Evolutionary conservation across 2,797 vertebrate species (phyloP).

Genomic region (Tachyglossus aculeatus): DNA sequence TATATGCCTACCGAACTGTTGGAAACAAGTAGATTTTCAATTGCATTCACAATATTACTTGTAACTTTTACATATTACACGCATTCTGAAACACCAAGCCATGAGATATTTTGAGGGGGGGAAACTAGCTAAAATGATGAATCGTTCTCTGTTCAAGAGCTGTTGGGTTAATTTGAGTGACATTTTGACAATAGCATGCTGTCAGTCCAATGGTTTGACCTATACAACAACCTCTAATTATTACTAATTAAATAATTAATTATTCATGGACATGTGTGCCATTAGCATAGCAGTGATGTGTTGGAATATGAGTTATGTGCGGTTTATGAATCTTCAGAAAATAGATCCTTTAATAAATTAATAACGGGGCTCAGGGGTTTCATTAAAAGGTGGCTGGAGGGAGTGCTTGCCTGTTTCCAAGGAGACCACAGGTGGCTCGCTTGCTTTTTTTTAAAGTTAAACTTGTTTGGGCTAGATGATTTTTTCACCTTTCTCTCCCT

Average conservation of each 20-base stretch:
- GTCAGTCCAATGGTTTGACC: constrained; percentile 80
- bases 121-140: constrained; percentile 9
- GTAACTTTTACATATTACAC: constrained; percentile 28
- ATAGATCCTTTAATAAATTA: constrained; percentile 91
- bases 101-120: constrained; percentile 21
- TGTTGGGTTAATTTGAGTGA: constrained; percentile 70
- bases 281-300: constrained; percentile 84
- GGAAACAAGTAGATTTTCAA: constrained; percentile 22
- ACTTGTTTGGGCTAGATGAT: constrained; percentile 89
- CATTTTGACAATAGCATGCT: constrained; percentile 76
- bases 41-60: constrained; percentile 36
- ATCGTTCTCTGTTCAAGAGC: constrained; percentile 42
- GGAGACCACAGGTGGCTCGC: constrained; percentile 90
- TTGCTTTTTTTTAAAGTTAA: constrained; percentile 80
- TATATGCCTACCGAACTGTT: not conserved
- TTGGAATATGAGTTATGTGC: constrained; percentile 80
- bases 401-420: constrained; percentile 85
- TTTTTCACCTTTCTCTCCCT: constrained; percentile 78
- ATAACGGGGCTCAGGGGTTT: constrained; percentile 91
- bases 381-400: constrained; percentile 95
- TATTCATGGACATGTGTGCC: constrained; percentile 78
- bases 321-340: constrained; percentile 89
- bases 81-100: constrained; percentile 23
- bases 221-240: constrained; percentile 83
- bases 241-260: constrained; percentile 90